Conservation (phyloP, 2,888 invertebrate species). For the Erebia ligea region DNA sequence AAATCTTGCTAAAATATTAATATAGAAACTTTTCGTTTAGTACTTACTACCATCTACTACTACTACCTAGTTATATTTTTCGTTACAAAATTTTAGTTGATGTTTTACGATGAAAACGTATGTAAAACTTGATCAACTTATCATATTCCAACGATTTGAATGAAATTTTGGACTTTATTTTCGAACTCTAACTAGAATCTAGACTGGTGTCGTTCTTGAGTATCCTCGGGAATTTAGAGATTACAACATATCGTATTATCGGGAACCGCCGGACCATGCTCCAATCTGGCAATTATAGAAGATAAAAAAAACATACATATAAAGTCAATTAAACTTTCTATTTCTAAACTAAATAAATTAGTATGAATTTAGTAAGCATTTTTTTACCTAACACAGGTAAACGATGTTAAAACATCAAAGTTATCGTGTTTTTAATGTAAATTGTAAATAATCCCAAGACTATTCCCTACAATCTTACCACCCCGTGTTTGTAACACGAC, state of each 20-base stretch:
- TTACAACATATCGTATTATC: too few relatives aligned
- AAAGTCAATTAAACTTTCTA: too few relatives aligned
- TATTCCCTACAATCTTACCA: background rate
- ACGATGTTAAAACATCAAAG: background rate
- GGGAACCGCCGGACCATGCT: too few relatives aligned
- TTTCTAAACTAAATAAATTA: background rate
- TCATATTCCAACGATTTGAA: too few relatives aligned
- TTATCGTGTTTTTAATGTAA: background rate
- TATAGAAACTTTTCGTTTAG: background rate
- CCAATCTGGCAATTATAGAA: too few relatives aligned
- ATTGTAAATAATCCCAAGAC: conserved; percentile 8
- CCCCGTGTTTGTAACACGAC: conserved; percentile 16
- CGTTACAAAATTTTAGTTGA: background rate
- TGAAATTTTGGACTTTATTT: too few relatives aligned
- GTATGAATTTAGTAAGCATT: background rate
- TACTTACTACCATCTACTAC: too few relatives aligned
- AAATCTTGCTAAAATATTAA: background rate
- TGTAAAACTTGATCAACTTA: background rate
- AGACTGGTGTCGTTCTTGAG: too few relatives aligned
- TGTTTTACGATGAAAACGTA: background rate
- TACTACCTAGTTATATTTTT: too few relatives aligned
- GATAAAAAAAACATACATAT: too few relatives aligned
- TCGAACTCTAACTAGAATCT: too few relatives aligned
- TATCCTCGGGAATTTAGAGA: too few relatives aligned
- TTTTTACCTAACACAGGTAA: background rate